Percentiles rank a stretch among this genome's conserved stretches.
These are phyloP conservation scores for Rhabdophis nuchalis DNA, from an alignment of 2,797 vertebrate species.

Conservation along the genomic window DNA sequence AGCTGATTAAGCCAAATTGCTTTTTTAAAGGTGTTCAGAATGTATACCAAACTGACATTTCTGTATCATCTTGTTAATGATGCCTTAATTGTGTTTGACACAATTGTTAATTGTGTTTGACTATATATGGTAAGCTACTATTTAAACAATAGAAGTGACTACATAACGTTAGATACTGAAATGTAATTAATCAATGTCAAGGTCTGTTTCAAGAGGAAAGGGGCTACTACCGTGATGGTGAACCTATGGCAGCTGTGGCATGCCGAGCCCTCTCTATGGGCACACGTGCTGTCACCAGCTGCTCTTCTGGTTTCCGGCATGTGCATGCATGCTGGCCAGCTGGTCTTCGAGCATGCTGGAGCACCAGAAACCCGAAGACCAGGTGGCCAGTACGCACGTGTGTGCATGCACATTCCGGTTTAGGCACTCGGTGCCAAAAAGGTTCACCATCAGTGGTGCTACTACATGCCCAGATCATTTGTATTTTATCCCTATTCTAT, in stretches of 20 bases:
- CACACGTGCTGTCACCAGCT: no score
- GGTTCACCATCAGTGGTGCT: no score
- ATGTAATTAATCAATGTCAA: background rate
- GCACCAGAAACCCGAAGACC: no score
- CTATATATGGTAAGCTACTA: background rate
- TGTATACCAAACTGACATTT: background rate
- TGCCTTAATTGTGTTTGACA: background rate
- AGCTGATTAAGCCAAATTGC: background rate
- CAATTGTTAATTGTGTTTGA: background rate
- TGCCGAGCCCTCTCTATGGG: no score
- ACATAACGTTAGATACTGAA: background rate
- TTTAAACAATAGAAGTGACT: background rate
- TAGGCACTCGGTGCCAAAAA: no score
- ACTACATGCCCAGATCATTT: background rate
- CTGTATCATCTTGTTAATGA: background rate
- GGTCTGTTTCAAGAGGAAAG: background rate
- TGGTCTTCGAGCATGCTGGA: no score
- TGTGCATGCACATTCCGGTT: no score
- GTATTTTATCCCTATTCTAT: background rate
- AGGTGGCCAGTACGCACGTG: no score
- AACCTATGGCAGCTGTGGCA: no score
- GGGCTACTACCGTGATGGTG: background rate
- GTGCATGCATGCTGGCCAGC: no score
- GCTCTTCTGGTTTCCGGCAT: no score
- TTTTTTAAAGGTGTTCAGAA: background rate